Evolutionary conservation across 2,888 invertebrate genomes (phyloP), one percentile per base, ranked within the genome.

Genomic region (Odiellus spinosus): DNA sequence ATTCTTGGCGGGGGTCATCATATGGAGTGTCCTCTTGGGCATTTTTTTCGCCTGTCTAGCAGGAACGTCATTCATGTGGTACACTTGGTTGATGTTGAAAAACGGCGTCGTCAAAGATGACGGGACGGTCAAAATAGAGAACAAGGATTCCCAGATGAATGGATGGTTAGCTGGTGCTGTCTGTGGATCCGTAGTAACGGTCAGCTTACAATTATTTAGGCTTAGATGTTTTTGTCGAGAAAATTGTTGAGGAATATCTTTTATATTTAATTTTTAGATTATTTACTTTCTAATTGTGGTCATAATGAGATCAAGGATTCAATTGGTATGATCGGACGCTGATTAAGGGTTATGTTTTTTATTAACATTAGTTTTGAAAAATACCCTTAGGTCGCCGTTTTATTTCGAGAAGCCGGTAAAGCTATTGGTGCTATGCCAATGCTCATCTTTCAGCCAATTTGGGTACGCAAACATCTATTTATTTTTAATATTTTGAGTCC

Each of bases 361-460:
- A 44, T 32, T n/a, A n/a, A 8, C 14, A 40, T 14, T 14, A n/a
- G n/a, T n/a, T 14, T 15, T 32, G 6, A 12, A 11, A 18, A 18
- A 36, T 10, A 73, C 1, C 70, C 69, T 47, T 63, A 78, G 47
- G 77, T 77, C 0, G 71, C 76, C 19, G 72, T 73, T 53, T 64
- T 79, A 20, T 78, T 78, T 58, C 70, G 70, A 55, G 78, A 79
- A 64, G 74, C 78, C 19, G 77, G 77, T 44, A 77, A 76, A 63
- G 77, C 77, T 0, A 63, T 78, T 20, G 64, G 68, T 21, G 65
- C 70, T 11, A 77, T 78, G 74, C 78, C 78, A 0, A 57, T 70
- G 1, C 56, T 79, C 12, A 62, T 78, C 5, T 59, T 77, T 12
- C 72, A 76, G 61, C 78, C 78, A 3, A 54, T 77, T 50, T 62